Evolutionary conservation across 2,888 invertebrate species (phyloP), one percentile per base, ranked within the genome.

Genomic region (Parasteatoda lunata): DNA sequence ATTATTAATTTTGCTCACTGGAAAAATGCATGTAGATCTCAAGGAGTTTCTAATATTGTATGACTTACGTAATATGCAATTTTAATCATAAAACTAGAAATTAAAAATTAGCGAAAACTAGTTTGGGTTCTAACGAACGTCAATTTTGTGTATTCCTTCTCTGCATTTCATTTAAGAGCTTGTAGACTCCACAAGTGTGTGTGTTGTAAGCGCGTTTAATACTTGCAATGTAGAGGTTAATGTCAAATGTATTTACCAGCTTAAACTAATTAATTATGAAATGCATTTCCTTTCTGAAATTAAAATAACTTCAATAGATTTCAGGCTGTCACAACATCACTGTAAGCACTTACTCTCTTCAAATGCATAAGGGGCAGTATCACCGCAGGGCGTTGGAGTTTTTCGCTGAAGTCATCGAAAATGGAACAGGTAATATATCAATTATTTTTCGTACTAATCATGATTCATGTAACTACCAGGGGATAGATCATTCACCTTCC

Each of bases 401-500:
- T 51, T 91, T 92, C 78, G 93, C 93, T 0, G 93, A 89, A 54
- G 91, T 91, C 13, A 90, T 89, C 3, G 95, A 95, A 91, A 93
- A 94, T 70, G 95, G 94, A 30, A 95, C 95, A 0, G 93, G 94
- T 81, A 79, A 48, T 9, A 8, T 3, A 8, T 45, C 49, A 47
- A 15, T 45, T 54, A 9, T 59, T 2, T 8, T 73, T 51, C 13
- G 71, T 2, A 68, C 8, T 15, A 68, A 8, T 15, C 8, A 8
- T 1, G 3, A 15, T 2, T n/a, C 8, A 5, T 11, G 59, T 30
- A 59, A 59, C 45, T 30, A 1, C 30, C 30, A 30, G 30, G 30
- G 1, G 30, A 30, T 30, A 30, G 30, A 30, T 0, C 30, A 30
- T 0, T 30, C 30, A 30, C 30, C 30, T 30, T 30, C 30, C 30